Evolutionary conservation across 2,888 invertebrate genomes (phyloP).

Genomic region (Onthophagus sagittarius): DNA sequence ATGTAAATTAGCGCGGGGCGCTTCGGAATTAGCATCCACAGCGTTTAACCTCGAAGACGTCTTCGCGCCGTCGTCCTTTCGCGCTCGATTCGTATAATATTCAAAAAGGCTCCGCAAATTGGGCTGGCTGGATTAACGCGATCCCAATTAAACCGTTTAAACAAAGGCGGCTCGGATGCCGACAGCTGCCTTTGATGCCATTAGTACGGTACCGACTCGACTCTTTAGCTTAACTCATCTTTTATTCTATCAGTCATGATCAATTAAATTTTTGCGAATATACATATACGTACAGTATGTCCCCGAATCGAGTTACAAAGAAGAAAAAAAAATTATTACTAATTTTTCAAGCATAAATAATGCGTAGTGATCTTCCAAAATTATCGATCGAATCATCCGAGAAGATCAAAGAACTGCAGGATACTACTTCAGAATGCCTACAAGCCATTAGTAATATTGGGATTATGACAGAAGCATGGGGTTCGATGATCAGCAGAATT

Average conservation of each 20-base stretch:
- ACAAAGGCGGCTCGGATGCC: slow-evolving; percentile 20
- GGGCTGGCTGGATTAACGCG: slow-evolving; percentile 28
- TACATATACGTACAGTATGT: too few species aligned
- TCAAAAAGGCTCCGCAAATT: slow-evolving; percentile 29
- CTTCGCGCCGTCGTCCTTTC: slow-evolving; percentile 1
- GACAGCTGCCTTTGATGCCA: slow-evolving; percentile 6
- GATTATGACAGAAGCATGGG: too few species aligned
- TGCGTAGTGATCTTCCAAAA: too few species aligned
- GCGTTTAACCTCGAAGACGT: slow-evolving; percentile 40
- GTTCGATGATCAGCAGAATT: too few species aligned
- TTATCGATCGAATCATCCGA: too few species aligned
- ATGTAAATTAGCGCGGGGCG: slow-evolving; percentile 48
- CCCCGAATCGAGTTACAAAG: too few species aligned
- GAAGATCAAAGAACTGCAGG: too few species aligned
- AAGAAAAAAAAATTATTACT: too few species aligned
- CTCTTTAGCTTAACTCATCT: not conserved
- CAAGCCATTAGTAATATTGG: too few species aligned
- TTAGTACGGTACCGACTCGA: not conserved
- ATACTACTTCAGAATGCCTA: too few species aligned
- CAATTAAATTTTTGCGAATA: not conserved
- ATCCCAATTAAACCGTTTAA: slow-evolving; percentile 30
- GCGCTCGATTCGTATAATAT: slow-evolving; percentile 18
- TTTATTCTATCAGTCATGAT: not conserved
- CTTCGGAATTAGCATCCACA: slow-evolving; percentile 47
- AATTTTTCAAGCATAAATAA: too few species aligned